Evolutionary conservation across 1,140 invertebrate species (phyloP), one percentile per base, ranked within the genome.

Genomic region (Arion vulgaris): DNA sequence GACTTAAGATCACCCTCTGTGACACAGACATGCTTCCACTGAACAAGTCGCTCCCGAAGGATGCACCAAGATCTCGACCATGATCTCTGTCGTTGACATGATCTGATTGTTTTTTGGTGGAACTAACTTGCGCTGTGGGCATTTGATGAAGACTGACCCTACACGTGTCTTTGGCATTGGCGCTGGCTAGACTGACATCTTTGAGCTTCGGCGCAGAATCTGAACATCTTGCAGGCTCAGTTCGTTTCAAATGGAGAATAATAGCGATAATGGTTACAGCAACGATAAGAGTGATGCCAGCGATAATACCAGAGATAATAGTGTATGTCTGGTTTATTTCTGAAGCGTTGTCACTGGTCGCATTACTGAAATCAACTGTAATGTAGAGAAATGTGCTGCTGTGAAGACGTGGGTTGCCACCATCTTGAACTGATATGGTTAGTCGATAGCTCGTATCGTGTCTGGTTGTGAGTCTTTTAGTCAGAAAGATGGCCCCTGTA

Each of bases 251-350:
- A 32, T 80, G 76, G 26, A 85, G 2, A 73, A 85, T 85, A 45
- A 85, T 81, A 28, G 62, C 68, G 51, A 85, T 76, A 51, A 85
- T 41, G 28, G 82, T 81, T 28, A 85, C 57, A 32, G 82, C 38
- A 38, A 85, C 57, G 69, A 83, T 34, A 66, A 85, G 28, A 5
- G 82, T 85, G 62, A 83, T 72, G 38, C 82, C 82, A 23, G 80
- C 38, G 32, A 85, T 83, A 78, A 85, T 51, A 15, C 79, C 82
- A 13, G 82, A 74, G 51, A 85, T 83, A 72, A 85, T 73, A 53
- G 81, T 51, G 69, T 85, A 85, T 5, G 77, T 75, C 23, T 83
- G 69, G 9, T 73, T 53, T 0, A 51, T 45, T 28, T 13, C 73
- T n/a, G 41, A 32, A n/a, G 36, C 36, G 5, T 28, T 17, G 9